Evolutionary conservation across 2,797 vertebrate genomes (phyloP).

Genomic region (Acridotheres tristis): DNA sequence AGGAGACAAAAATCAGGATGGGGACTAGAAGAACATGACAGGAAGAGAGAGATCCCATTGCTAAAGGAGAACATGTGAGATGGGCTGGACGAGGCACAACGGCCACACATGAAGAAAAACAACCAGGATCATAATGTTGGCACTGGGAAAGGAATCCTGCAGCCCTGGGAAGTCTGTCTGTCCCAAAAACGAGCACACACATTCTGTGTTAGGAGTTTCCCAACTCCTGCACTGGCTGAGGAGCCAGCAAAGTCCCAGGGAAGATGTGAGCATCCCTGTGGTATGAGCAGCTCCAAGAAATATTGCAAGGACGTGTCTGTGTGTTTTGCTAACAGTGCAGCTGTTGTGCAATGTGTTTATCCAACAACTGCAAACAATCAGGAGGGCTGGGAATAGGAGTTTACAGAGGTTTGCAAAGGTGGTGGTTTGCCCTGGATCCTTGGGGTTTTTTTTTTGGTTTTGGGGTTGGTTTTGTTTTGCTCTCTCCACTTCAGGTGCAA

Average conservation of each 20-base stretch:
- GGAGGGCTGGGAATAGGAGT: not conserved
- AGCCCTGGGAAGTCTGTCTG: not conserved
- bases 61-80: not conserved
- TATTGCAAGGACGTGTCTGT: not conserved
- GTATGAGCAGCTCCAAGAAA: not conserved
- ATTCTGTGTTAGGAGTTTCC: not conserved
- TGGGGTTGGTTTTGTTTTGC: not conserved
- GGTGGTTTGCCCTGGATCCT: not conserved
- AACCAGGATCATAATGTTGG: not conserved
- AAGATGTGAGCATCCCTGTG: not conserved
- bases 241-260: not conserved
- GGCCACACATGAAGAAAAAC: not conserved
- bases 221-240: not conserved
- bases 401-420: not conserved
- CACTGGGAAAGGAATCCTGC: not conserved
- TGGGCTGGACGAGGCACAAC: not conserved
- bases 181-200: not conserved
- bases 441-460: not conserved
- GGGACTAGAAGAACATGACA: not conserved
- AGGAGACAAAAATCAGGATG: not conserved
- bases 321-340: not conserved
- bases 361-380: not conserved
- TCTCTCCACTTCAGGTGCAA: not conserved
- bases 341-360: conserved; percentile 5
- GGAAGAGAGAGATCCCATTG: not conserved